Evolutionary conservation across 2,797 vertebrate species (phyloP), one percentile per base, ranked within the genome.

Genomic region (Helostoma temminkii): DNA sequence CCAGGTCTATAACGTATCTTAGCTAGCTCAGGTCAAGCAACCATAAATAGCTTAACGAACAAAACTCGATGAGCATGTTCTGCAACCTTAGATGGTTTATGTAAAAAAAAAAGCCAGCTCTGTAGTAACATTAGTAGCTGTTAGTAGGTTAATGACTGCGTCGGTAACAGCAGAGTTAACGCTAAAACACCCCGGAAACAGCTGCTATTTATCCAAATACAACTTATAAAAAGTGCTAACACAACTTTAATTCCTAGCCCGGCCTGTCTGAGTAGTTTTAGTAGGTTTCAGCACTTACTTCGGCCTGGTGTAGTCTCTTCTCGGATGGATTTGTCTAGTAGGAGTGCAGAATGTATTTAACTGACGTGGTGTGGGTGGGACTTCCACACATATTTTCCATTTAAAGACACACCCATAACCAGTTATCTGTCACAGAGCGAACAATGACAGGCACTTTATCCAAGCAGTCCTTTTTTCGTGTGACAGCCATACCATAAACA

Each of bases 341-440:
- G 9, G 18, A 9, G 69, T 32, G 14, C 16, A 24, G 46, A 42
- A 25, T 62, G 56, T 77, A 18, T 58, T 81, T 65, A 73, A 64
- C n/a, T n/a, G n/a, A n/a, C n/a, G 3, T 30, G 6, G 2, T 2
- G 82, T 88, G 89, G 92, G 90, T 76, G 88, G 91, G 80, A 78
- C 87, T 71, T 81, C 3, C 34, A 36, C 36, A 14, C 36, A 74
- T 22, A 83, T 32, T 88, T 90, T 91, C 88, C 88, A 84, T 70
- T 16, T 16, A 36, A 7, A 26, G 67, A 26, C 56, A 57, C 71
- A 9, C 41, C 41, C 78, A 71, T 48, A 3, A 18, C n/a, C 76
- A 71, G 45, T 6, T 5, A 1, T 30, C 15, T 36, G 6, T 11
- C 30, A 19, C 36, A 28, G 30, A 39, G 7, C 5, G 2, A 12